Evolutionary conservation across 2,888 invertebrate species (phyloP).

Genomic region (Diplazon laetatorius): DNA sequence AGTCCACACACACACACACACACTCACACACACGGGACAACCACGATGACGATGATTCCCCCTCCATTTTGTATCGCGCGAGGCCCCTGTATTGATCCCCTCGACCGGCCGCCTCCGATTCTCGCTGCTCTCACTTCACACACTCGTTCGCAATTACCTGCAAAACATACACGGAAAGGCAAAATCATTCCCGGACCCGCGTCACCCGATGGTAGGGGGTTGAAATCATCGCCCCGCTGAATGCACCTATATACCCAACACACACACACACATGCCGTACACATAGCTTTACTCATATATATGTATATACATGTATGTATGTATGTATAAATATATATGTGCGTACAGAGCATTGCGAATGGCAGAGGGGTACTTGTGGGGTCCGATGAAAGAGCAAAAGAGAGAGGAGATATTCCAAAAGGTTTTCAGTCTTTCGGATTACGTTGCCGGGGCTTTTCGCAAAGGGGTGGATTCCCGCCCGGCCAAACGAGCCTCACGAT

Average conservation of each 20-base stretch:
- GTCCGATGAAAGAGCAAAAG: conserved; percentile 42
- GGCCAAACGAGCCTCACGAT: conserved; percentile 13
- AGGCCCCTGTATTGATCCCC: conserved; percentile 64
- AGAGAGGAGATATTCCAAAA: conserved; percentile 8
- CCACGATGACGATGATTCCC: conserved; percentile 63
- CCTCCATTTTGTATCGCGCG: conserved; percentile 62
- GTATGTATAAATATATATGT: conserved; percentile 16
- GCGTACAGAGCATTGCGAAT: background rate
- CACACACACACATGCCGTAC: background rate
- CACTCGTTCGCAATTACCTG: conserved; percentile 62
- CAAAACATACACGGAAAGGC: conserved; percentile 60
- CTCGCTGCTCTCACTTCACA: conserved; percentile 40
- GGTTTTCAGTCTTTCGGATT: conserved; percentile 36
- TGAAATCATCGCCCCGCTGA: conserved; percentile 55
- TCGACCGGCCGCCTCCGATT: conserved; percentile 50
- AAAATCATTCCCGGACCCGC: conserved; percentile 61
- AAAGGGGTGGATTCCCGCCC: conserved; percentile 16
- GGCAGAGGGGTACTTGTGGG: conserved; percentile 24
- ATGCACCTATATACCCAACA: conserved; percentile 28
- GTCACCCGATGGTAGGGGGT: conserved; percentile 39
- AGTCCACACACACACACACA: too few relatives aligned
- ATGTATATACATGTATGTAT: conserved; percentile 13
- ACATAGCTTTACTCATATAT: conserved; percentile 1
- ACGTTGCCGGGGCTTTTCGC: conserved; percentile 16
- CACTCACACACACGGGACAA: conserved; percentile 21